Evolutionary conservation across 2,113 vertebrate genomes (phyloP).

Genomic region (Ammodytes dubius): DNA sequence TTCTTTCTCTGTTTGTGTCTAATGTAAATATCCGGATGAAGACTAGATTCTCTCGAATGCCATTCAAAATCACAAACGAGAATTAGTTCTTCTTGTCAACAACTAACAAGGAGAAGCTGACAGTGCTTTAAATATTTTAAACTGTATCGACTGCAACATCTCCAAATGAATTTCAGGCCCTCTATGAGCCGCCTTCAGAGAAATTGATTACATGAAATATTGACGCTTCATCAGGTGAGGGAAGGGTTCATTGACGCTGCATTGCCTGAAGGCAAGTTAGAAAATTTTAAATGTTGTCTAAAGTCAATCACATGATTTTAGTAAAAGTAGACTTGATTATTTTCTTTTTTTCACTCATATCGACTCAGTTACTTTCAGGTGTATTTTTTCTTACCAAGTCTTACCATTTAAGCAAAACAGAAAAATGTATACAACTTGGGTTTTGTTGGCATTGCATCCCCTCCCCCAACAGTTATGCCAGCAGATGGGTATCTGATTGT

Average conservation of each 20-base stretch:
- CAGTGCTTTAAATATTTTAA: constrained; percentile 57
- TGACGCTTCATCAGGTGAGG: constrained; percentile 58
- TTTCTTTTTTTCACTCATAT: background rate
- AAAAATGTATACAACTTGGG: background rate
- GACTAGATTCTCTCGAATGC: background rate
- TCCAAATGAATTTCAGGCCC: constrained; percentile 47
- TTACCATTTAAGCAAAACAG: too few species aligned
- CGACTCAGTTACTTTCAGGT: background rate
- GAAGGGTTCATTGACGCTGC: constrained; percentile 39
- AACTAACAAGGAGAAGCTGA: constrained; percentile 48
- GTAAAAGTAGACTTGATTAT: constrained; percentile 2
- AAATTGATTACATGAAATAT: constrained; percentile 66
- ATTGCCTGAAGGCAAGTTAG: constrained; percentile 1
- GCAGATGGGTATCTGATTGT: background rate
- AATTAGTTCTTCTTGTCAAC: background rate
- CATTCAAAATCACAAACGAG: background rate
- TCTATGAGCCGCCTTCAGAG: constrained; percentile 65
- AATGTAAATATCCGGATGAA: background rate
- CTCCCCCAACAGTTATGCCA: background rate
- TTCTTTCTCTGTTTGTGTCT: background rate
- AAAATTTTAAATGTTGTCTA: constrained; percentile 1
- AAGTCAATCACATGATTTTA: background rate
- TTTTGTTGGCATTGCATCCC: too few species aligned
- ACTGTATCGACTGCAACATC: constrained; percentile 46
- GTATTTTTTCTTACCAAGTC: too few species aligned